Conservation (phyloP, 2,888 invertebrate species). For the Creontiades dilutus region DNA sequence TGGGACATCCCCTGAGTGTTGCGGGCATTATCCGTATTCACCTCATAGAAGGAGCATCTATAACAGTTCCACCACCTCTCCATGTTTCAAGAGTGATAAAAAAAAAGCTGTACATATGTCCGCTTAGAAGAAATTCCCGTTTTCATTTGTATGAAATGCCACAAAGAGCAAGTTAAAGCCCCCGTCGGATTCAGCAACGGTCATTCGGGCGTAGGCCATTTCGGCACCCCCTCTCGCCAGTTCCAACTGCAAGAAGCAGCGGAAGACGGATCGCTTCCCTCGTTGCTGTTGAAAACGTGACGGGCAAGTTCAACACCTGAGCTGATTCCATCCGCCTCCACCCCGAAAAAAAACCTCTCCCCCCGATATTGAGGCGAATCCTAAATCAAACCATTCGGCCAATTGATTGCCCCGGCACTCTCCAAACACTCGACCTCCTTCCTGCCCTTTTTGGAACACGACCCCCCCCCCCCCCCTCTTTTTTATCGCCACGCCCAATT, state of each 20-base stretch:
- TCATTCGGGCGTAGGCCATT: neutral
- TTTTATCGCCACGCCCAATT: constrained; percentile 65
- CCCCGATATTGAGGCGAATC: constrained; percentile 28
- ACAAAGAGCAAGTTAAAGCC: neutral
- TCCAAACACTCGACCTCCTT: neutral
- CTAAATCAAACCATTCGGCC: constrained; percentile 52
- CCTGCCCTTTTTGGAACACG: neutral
- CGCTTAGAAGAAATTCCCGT: too few relatives aligned
- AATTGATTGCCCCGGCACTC: constrained; percentile 43
- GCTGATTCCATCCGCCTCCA: constrained; percentile 20
- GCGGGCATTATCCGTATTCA: too few relatives aligned
- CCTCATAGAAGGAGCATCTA: too few relatives aligned
- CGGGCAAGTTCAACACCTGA: constrained; percentile 51
- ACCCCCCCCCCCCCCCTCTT: constrained; percentile 39
- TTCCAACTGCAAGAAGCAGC: neutral
- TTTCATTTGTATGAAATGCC: neutral
- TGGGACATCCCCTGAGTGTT: too few relatives aligned
- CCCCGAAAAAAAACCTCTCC: neutral
- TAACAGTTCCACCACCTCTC: too few relatives aligned
- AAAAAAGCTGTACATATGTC: too few relatives aligned
- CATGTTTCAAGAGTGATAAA: too few relatives aligned
- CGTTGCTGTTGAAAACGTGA: constrained; percentile 36
- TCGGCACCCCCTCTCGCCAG: neutral
- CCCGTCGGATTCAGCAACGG: neutral
- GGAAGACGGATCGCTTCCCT: constrained; percentile 37